phyloP scores from a whole-genome alignment of 2,113 vertebrate genomes.

The Dipodomys spectabilis region DNA sequence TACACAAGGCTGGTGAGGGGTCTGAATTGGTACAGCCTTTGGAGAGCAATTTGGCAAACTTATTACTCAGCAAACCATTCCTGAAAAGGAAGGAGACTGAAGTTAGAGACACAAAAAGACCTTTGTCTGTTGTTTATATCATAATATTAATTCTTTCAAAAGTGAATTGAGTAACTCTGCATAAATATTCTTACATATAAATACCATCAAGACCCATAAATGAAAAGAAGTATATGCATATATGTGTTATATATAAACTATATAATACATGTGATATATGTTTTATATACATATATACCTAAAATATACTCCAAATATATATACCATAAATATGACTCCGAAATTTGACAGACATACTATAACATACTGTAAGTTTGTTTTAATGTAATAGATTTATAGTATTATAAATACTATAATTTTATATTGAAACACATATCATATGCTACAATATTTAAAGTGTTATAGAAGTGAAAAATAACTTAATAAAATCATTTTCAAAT shows the following conservation, averaged over 20 bases:
- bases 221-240: background rate
- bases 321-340: background rate
- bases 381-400: constrained; percentile 3
- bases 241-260: no score
- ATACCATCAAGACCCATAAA: background rate
- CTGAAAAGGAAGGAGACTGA: background rate
- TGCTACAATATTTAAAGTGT: background rate
- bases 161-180: background rate
- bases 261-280: no score
- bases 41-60: background rate
- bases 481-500: constrained; percentile 28
- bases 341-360: background rate
- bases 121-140: background rate
- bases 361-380: background rate
- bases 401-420: background rate
- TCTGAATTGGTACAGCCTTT: background rate
- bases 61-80: background rate
- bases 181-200: background rate
- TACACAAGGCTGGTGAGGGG: background rate
- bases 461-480: constrained; percentile 31
- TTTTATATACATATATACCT: no score
- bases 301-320: no score
- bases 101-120: background rate
- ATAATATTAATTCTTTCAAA: background rate
- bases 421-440: background rate